Conservation (phyloP, 2,888 invertebrate species). For the Ecdyonurus torrentis region DNA sequence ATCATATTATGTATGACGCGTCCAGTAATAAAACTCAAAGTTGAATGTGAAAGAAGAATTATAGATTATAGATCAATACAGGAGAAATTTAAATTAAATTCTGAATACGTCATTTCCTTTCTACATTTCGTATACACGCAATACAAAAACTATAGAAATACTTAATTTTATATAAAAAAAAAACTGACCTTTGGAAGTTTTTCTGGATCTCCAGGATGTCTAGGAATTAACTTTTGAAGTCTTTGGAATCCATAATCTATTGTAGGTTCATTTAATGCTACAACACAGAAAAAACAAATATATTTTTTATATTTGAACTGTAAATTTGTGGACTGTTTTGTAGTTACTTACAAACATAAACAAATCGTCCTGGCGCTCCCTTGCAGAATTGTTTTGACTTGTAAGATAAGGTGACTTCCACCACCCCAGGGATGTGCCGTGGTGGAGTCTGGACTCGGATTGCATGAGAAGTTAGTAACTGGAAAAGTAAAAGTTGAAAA, state of each 20-base stretch:
- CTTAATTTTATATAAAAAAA: too few species aligned
- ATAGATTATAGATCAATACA: too few species aligned
- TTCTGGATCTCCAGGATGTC: slow-evolving; percentile 98
- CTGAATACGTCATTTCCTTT: too few species aligned
- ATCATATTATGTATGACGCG: too few species aligned
- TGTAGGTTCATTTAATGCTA: slow-evolving; percentile 96
- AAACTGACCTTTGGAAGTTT: slow-evolving; percentile 75
- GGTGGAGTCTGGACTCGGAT: slow-evolving; percentile 97
- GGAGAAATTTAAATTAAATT: too few species aligned
- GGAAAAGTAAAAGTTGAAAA: too few species aligned
- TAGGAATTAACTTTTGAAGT: slow-evolving; percentile 91
- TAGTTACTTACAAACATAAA: slow-evolving; percentile 91
- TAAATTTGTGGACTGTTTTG: too few species aligned
- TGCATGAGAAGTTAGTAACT: slow-evolving; percentile 95
- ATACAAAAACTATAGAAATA: too few species aligned
- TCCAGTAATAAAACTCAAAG: too few species aligned
- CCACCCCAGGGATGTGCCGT: slow-evolving; percentile 92
- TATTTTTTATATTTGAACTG: neutral
- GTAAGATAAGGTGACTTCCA: slow-evolving; percentile 95
- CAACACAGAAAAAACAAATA: slow-evolving; percentile 19
- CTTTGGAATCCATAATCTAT: slow-evolving; percentile 99
- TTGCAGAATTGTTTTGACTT: slow-evolving; percentile 99
- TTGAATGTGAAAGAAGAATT: too few species aligned
- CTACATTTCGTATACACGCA: too few species aligned
- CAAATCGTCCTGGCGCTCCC: slow-evolving; percentile 93